A percentile compares a stretch with the other conserved stretches of the same genome.
Evolutionary conservation across 1,140 invertebrate genomes (phyloP).

Genomic region (Musca vetustissima): DNA sequence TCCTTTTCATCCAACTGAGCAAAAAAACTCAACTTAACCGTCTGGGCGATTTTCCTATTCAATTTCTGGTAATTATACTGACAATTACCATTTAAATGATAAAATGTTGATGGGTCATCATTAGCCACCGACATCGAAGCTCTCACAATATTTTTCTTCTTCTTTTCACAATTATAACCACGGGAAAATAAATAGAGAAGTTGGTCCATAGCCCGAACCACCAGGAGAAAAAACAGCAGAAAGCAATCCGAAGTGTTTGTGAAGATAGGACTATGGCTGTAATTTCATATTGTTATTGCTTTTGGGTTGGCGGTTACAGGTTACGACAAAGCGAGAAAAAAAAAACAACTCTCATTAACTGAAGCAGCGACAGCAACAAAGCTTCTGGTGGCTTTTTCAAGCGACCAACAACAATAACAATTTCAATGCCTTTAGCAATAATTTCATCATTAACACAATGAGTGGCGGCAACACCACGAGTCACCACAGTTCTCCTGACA

Average conservation of each 20-base stretch:
- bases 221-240: not conserved
- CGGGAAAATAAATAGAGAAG: not conserved
- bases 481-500: not conserved
- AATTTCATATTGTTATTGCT: too few species aligned
- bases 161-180: not conserved
- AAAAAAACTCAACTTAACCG: too few species aligned
- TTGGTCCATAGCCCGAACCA: not conserved
- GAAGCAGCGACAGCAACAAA: not conserved
- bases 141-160: too few species aligned
- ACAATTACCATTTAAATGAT: constrained; percentile 22
- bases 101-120: constrained; percentile 7
- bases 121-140: not conserved
- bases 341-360: too few species aligned
- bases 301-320: too few species aligned
- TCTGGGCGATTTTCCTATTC: constrained; percentile 5
- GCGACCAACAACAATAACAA: not conserved
- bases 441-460: constrained; percentile 17
- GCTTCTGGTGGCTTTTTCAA: not conserved
- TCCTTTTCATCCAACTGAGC: too few species aligned
- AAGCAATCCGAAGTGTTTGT: not conserved
- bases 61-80: constrained; percentile 22
- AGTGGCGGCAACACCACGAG: not conserved
- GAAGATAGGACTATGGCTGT: too few species aligned
- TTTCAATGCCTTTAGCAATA: constrained; percentile 6
- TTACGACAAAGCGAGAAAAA: too few species aligned